phyloP scores from a whole-genome alignment of 1,140 invertebrate species.

The Heliothis subflexa region DNA sequence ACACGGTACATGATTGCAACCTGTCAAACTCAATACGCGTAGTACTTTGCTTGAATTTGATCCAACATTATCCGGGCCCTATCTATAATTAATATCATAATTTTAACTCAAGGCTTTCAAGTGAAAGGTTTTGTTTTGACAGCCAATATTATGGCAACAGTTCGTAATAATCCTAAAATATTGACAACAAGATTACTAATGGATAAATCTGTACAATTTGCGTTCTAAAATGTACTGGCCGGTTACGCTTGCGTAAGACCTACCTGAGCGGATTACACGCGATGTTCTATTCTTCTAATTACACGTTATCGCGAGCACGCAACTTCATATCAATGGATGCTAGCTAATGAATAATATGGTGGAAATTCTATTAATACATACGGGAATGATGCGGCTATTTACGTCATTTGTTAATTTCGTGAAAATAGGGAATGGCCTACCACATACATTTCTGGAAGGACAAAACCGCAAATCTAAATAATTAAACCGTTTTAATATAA shows the following conservation, averaged over 20 bases:
- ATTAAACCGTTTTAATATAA: not conserved
- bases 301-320: conserved; percentile 22
- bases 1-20: conserved; percentile 16
- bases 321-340: conserved; percentile 19
- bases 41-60: conserved; percentile 27
- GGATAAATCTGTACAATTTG: conserved; percentile 23
- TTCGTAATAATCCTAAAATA: conserved; percentile 20
- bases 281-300: conserved; percentile 15
- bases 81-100: conserved; percentile 19
- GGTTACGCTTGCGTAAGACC: conserved; percentile 14
- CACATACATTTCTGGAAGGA: not conserved
- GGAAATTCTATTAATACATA: conserved; percentile 29
- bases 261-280: conserved; percentile 15
- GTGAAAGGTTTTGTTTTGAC: conserved; percentile 27
- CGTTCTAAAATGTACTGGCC: not conserved
- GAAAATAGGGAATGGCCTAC: conserved; percentile 21
- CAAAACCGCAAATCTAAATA: not conserved
- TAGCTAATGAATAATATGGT: conserved; percentile 29
- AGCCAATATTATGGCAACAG: conserved; percentile 9
- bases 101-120: conserved; percentile 29
- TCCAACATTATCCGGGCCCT: conserved; percentile 12
- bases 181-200: conserved; percentile 30
- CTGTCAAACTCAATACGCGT: conserved; percentile 15
- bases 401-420: conserved; percentile 2
- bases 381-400: not conserved